Evolutionary conservation across 2,888 invertebrate genomes (phyloP).

Genomic region (Fragum whitleyi): DNA sequence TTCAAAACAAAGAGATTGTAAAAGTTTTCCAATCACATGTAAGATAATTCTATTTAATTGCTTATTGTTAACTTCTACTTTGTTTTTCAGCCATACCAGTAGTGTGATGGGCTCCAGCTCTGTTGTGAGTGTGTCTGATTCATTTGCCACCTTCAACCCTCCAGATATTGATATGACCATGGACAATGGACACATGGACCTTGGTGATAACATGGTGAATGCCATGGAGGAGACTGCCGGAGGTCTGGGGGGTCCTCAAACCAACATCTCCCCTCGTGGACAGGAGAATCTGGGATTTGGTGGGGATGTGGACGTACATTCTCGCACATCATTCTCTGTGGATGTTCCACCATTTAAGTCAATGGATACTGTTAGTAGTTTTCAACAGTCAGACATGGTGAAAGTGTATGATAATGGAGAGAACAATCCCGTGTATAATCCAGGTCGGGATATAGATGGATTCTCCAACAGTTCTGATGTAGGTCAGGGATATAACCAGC

Average conservation of each 20-base stretch:
- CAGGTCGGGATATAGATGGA: slow-evolving; percentile 48
- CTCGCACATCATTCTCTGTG: slow-evolving; percentile 61
- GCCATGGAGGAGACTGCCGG: slow-evolving; percentile 66
- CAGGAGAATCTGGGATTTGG: slow-evolving; percentile 62
- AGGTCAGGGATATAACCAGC: slow-evolving; percentile 44
- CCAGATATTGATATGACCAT: slow-evolving; percentile 65
- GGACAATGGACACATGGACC: slow-evolving; percentile 59
- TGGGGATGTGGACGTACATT: slow-evolving; percentile 47
- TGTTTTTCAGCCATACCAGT: slow-evolving; percentile 48
- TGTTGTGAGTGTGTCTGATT: slow-evolving; percentile 61
- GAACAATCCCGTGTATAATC: slow-evolving; percentile 46
- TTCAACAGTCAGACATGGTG: slow-evolving; percentile 57
- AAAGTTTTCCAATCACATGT: too few relatives aligned
- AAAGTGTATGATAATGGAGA: slow-evolving; percentile 54
- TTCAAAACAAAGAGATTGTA: too few relatives aligned
- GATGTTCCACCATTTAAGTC: slow-evolving; percentile 67
- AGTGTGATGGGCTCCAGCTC: slow-evolving; percentile 44
- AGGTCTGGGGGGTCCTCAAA: slow-evolving; percentile 52
- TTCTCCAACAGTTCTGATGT: slow-evolving; percentile 39
- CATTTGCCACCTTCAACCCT: slow-evolving; percentile 68
- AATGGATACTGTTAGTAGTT: slow-evolving; percentile 54
- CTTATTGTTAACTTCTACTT: too few relatives aligned
- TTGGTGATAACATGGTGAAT: slow-evolving; percentile 58
- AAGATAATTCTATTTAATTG: too few relatives aligned
- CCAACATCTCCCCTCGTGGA: slow-evolving; percentile 69